Percentiles rank a stretch among this genome's conserved stretches.
Evolutionary conservation across 2,888 invertebrate genomes (phyloP).

Genomic region (Girardia tigrina): DNA sequence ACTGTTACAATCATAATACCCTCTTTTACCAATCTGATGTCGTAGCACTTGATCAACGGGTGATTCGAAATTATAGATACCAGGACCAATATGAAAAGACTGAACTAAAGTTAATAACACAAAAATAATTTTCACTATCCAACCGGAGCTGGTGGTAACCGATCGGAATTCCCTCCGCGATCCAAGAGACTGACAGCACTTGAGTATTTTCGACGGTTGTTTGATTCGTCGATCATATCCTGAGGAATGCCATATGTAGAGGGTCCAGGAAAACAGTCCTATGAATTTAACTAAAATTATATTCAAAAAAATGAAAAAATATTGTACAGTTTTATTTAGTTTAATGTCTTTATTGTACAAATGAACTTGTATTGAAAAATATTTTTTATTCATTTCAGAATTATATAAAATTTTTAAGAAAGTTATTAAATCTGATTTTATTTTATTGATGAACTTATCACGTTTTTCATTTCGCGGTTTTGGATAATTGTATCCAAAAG

Average conservation of each 20-base stretch:
- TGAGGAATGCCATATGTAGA: background rate
- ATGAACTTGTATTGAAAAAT: too few relatives aligned
- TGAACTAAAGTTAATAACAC: background rate
- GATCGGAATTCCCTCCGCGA: background rate
- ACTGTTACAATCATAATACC: background rate
- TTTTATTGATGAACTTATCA: too few relatives aligned
- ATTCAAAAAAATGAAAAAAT: too few relatives aligned
- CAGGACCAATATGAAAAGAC: constrained; percentile 2
- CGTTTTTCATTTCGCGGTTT: too few relatives aligned
- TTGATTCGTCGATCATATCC: background rate
- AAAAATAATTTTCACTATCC: background rate
- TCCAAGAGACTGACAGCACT: background rate
- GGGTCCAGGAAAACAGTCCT: background rate
- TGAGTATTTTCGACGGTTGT: background rate
- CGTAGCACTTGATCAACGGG: background rate
- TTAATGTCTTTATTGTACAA: too few relatives aligned
- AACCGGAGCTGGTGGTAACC: background rate
- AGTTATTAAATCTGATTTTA: too few relatives aligned
- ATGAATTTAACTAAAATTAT: too few relatives aligned
- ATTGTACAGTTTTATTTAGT: too few relatives aligned
- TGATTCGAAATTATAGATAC: background rate
- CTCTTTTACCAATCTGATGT: background rate
- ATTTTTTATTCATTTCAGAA: too few relatives aligned
- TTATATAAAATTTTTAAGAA: too few relatives aligned
- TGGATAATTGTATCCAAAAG: too few relatives aligned